phyloP scores from a whole-genome alignment of 1,140 invertebrate species.

The Drosophila watanabei region DNA sequence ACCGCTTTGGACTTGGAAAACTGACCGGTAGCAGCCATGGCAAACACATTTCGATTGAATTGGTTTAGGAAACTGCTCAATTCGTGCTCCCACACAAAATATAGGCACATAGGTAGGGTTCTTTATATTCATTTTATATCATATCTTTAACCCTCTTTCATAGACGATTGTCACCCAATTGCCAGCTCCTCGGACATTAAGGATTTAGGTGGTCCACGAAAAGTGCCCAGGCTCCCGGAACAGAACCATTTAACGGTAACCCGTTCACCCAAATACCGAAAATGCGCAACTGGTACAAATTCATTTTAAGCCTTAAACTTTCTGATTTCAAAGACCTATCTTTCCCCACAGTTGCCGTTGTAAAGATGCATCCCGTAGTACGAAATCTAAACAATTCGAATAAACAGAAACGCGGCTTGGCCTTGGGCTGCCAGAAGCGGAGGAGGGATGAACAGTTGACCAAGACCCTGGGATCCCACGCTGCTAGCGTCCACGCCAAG shows the following conservation, averaged over 20 bases:
- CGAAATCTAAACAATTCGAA: neutral
- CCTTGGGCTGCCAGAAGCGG: neutral
- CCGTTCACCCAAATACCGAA: neutral
- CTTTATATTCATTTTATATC: neutral
- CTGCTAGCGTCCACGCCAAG: neutral
- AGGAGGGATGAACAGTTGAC: neutral
- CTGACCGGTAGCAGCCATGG: conserved; percentile 9
- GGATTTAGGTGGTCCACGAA: no score
- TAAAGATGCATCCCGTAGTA: neutral
- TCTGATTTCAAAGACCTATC: neutral
- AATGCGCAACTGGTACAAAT: neutral
- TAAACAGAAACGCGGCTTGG: neutral
- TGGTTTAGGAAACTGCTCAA: conserved; percentile 8
- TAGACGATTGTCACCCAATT: neutral
- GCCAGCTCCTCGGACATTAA: neutral
- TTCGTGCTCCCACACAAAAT: neutral
- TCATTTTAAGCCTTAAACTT: neutral
- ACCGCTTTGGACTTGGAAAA: neutral
- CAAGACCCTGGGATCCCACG: neutral
- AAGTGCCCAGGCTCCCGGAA: neutral
- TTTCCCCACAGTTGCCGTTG: neutral
- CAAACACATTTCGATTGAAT: conserved; percentile 3
- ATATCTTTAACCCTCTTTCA: neutral
- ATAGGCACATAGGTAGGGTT: neutral
- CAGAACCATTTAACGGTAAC: no score